A percentile compares a stretch with the other conserved stretches of the same genome.
These are phyloP conservation scores for Vespertilio murinus DNA, from an alignment of 2,797 vertebrate species.

Conservation along the genomic window DNA sequence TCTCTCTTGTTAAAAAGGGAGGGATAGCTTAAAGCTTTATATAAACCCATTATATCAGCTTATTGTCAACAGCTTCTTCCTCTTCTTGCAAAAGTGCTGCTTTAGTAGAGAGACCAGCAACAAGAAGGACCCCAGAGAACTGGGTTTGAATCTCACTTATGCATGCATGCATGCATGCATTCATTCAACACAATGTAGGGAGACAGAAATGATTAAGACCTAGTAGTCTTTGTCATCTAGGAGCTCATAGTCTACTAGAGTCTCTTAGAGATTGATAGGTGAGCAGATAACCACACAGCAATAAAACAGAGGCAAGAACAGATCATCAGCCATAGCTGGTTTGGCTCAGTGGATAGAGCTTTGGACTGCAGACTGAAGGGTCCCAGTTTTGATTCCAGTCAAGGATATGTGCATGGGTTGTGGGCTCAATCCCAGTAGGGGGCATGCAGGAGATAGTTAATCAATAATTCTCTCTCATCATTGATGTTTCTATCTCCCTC, in stretches of 20 bases:
- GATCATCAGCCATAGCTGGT: background rate
- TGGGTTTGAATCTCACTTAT: background rate
- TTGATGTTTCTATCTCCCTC: too few relatives aligned
- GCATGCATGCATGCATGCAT: background rate
- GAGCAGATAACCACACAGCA: background rate
- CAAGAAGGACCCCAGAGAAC: background rate
- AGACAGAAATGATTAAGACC: background rate
- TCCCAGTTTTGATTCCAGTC: too few relatives aligned
- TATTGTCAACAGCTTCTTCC: background rate
- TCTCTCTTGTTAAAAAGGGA: constrained; percentile 7
- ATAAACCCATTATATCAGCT: constrained; percentile 12
- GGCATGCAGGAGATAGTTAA: too few relatives aligned
- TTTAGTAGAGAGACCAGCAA: background rate
- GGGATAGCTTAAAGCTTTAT: background rate
- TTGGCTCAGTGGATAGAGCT: too few relatives aligned
- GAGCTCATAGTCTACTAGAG: background rate
- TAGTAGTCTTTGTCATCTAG: background rate
- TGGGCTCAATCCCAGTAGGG: too few relatives aligned
- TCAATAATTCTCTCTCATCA: too few relatives aligned
- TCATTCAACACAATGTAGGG: background rate
- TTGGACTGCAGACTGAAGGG: too few relatives aligned
- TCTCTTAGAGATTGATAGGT: background rate
- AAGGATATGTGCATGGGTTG: too few relatives aligned
- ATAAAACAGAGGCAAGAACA: background rate
- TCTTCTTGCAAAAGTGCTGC: background rate